These are phyloP conservation scores for Monopis laevigella DNA, from an alignment of 2,888 invertebrate genomes.

Conservation along the genomic window DNA sequence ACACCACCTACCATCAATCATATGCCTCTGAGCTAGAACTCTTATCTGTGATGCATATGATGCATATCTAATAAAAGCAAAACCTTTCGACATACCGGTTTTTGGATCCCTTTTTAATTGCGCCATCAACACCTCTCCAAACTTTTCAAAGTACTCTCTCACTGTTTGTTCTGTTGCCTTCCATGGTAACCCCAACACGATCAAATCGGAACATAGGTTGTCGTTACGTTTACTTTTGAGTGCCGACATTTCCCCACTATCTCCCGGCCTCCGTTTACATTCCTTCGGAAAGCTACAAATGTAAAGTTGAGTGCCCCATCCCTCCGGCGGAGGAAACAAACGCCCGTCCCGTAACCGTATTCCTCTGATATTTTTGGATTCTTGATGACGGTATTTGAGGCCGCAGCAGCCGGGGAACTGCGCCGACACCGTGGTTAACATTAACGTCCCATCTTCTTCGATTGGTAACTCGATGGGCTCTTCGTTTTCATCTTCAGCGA, in stretches of 20 bases:
- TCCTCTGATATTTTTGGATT: conserved; percentile 88
- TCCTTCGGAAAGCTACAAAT: conserved; percentile 89
- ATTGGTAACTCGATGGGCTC: conserved; percentile 97
- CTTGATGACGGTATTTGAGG: conserved; percentile 94
- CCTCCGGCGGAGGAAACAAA: conserved; percentile 87
- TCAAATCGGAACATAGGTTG: conserved; percentile 94
- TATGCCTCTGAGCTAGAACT: conserved; percentile 92
- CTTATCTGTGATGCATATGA: conserved; percentile 95
- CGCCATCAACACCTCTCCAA: conserved; percentile 97
- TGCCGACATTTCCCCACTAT: conserved; percentile 83
- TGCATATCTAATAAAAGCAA: conserved; percentile 97
- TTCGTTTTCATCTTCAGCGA: conserved; percentile 96
- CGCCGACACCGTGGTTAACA: conserved; percentile 92
- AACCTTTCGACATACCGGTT: conserved; percentile 97
- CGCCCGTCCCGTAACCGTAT: conserved; percentile 91
- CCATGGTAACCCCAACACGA: conserved; percentile 98
- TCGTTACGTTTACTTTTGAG: conserved; percentile 95
- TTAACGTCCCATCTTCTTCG: conserved; percentile 93
- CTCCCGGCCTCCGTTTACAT: conserved; percentile 94
- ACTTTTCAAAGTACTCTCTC: conserved; percentile 95
- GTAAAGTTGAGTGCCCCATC: conserved; percentile 85
- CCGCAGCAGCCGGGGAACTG: conserved; percentile 98
- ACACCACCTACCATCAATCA: conserved; percentile 98
- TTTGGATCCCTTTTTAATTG: conserved; percentile 93
- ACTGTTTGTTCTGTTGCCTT: conserved; percentile 97